These are phyloP conservation scores for Peromyscus aztecus DNA, from an alignment of 2,797 vertebrate genomes.

Conservation along the genomic window DNA sequence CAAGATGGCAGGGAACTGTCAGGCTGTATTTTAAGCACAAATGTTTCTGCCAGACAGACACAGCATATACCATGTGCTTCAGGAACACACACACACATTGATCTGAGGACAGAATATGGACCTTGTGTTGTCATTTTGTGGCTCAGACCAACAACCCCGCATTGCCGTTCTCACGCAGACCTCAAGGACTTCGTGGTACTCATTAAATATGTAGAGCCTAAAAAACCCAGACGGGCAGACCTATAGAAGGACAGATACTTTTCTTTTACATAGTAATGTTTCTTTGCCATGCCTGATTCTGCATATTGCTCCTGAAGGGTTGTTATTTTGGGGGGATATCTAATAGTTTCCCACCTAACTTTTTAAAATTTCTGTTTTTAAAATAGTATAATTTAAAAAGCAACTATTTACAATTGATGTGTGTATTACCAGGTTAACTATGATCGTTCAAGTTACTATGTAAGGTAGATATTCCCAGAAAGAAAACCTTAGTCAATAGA, in stretches of 20 bases:
- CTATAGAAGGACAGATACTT: neutral
- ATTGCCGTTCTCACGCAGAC: constrained; percentile 20
- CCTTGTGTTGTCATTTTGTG: constrained; percentile 77
- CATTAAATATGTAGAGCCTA: neutral
- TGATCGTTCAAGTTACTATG: neutral
- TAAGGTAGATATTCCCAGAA: neutral
- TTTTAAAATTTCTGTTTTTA: constrained; percentile 4
- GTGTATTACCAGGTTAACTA: neutral
- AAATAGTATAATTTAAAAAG: constrained; percentile 14
- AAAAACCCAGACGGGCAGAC: constrained; percentile 10
- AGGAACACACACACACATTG: constrained; percentile 80
- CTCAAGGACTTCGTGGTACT: constrained; percentile 5
- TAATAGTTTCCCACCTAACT: neutral
- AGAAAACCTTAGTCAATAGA: constrained; percentile 10
- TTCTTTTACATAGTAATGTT: neutral
- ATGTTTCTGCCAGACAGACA: constrained; percentile 87
- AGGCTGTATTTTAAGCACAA: constrained; percentile 87
- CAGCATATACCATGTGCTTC: constrained; percentile 84
- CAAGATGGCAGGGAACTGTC: constrained; percentile 86
- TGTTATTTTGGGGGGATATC: neutral
- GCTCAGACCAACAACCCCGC: constrained; percentile 68
- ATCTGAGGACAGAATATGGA: constrained; percentile 80
- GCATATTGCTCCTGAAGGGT: neutral
- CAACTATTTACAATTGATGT: neutral
- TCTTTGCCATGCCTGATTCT: neutral